A percentile compares a stretch with the other conserved stretches of the same genome.
These are phyloP conservation scores for Pseudochromis fuscus DNA, from an alignment of 2,797 vertebrate species.

Conservation along the genomic window DNA sequence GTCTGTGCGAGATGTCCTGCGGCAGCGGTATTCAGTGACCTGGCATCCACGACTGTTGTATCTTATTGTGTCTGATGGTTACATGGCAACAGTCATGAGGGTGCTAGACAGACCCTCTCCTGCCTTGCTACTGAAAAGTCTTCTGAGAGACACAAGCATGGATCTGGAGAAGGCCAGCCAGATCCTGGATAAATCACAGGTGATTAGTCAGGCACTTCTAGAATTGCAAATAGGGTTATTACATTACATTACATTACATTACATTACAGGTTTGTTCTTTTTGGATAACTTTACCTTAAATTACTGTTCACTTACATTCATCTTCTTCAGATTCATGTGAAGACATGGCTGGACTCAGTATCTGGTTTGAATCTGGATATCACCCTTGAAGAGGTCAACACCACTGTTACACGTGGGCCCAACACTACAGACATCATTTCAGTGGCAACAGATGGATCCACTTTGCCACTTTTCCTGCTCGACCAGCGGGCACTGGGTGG, in stretches of 20 bases:
- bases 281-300: not conserved
- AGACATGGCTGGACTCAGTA: conserved; percentile 81
- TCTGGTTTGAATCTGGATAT: conserved; percentile 84
- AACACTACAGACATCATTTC: conserved; percentile 74
- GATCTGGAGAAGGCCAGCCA: conserved; percentile 85
- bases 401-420: conserved; percentile 44
- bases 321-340: conserved; percentile 81
- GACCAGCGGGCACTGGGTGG: conserved; percentile 75
- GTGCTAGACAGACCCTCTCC: conserved; percentile 83
- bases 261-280: not conserved
- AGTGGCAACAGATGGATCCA: conserved; percentile 71
- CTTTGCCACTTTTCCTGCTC: conserved; percentile 88
- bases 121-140: conserved; percentile 80
- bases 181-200: conserved; percentile 83
- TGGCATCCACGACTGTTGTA: conserved; percentile 91
- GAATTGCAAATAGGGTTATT: not conserved
- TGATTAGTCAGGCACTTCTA: conserved; percentile 48
- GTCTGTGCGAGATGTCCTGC: conserved; percentile 88
- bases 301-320: not conserved
- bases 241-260: not conserved
- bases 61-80: conserved; percentile 95
- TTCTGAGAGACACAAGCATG: conserved; percentile 87
- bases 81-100: conserved; percentile 92
- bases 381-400: conserved; percentile 80
- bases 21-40: conserved; percentile 93